Conservation (phyloP, 2,888 invertebrate species). For the Monoplex corrugatus region DNA sequence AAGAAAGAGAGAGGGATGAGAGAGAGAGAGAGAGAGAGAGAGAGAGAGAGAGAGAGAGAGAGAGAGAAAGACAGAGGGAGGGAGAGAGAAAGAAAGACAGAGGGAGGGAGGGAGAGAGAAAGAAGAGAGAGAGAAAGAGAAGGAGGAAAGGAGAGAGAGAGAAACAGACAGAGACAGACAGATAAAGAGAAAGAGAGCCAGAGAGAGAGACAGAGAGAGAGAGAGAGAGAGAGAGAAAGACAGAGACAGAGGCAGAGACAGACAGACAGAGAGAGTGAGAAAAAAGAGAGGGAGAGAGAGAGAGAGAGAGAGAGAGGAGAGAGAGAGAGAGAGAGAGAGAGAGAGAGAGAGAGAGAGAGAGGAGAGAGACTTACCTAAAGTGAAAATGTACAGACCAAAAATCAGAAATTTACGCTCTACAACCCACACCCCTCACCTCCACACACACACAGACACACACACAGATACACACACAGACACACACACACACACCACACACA, state of each 20-base stretch:
- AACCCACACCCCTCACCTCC: neutral
- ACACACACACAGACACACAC: neutral
- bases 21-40: neutral
- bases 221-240: neutral
- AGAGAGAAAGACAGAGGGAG: neutral
- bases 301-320: neutral
- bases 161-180: neutral
- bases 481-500: too few relatives aligned
- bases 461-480: too few relatives aligned
- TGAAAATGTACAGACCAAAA: too few relatives aligned
- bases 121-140: neutral
- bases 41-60: neutral
- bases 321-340: neutral
- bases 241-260: neutral
- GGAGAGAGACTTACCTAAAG: too few relatives aligned
- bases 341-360: neutral
- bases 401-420: too few relatives aligned
- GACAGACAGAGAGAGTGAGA: neutral
- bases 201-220: slow-evolving; percentile 16
- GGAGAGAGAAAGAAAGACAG: slow-evolving; percentile 3
- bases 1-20: neutral
- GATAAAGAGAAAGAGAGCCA: neutral
- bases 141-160: neutral
- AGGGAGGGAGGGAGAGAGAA: slow-evolving; percentile 1
- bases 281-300: neutral